Evolutionary conservation across 2,113 vertebrate genomes (phyloP), one percentile per base, ranked within the genome.

Genomic region (Solea senegalensis): DNA sequence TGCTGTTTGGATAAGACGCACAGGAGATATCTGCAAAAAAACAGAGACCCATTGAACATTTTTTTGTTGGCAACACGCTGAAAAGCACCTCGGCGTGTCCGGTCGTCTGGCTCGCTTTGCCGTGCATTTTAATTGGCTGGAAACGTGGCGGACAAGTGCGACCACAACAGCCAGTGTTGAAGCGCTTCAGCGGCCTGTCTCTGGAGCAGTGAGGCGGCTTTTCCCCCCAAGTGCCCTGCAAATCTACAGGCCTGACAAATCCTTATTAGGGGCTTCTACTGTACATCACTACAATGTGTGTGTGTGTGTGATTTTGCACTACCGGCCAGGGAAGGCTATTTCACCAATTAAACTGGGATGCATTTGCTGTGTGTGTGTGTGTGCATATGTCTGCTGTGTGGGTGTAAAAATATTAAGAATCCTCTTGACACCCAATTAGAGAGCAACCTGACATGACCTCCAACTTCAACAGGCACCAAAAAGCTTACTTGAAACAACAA

Each of bases 341-440:
- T 83, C 74, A 87, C 86, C 92, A 93, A 93, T 93, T 92, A 93
- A 87, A 83, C 59, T 64, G 63, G 87, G 84, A 89, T 77, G 69
- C 78, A 78, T 87, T 89, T 83, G 51, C 72, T 67, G n/a, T 60
- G 54, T 28, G 28, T 16, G 61, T 51, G 67, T 54, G 68, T 46
- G 69, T 52, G 48, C 15, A 15, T 74, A 50, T 39, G 71, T 78
- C 65, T 59, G 46, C 57, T 9, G 77, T 78, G 75, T 78, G 83
- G 75, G 75, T 76, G 83, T 71, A 76, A 81, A 88, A 85, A 91
- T 89, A 90, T 88, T 87, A 83, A 85, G 85, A 91, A 91, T 92
- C 87, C 92, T 90, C 92, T 83, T 86, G 92, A 91, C 87, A 86
- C 83, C 91, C 89, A 94, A 94, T 94, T 93, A 94, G 83, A 80